Conservation (phyloP, 2,797 vertebrate genomes). For the Mallotus villosus region DNA sequence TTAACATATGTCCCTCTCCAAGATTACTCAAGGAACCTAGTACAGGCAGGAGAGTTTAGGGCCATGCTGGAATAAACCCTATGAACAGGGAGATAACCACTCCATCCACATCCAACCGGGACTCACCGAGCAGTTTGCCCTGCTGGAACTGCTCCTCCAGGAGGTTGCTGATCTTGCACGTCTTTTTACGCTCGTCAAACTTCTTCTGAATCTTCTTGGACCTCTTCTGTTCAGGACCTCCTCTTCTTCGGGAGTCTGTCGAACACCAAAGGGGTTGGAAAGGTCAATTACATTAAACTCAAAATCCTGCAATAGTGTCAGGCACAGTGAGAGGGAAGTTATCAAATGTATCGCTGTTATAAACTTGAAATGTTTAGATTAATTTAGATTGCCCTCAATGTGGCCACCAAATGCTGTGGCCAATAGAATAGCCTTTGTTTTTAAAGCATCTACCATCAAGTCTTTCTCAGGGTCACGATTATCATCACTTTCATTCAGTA, state of each 20-base stretch:
- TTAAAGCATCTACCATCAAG: constrained; percentile 3
- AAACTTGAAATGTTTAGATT: too few species aligned
- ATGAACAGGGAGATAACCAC: too few species aligned
- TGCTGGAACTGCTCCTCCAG: constrained; percentile 97
- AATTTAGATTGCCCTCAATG: too few species aligned
- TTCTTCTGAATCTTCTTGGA: constrained; percentile 98
- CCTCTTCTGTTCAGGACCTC: constrained; percentile 95
- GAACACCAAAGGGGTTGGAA: neutral
- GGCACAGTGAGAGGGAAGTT: too few species aligned
- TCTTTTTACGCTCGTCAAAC: constrained; percentile 93
- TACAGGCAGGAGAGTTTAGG: neutral
- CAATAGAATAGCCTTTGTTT: neutral
- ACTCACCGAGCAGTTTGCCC: constrained; percentile 95
- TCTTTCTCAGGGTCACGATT: constrained; percentile 81
- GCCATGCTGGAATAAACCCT: neutral
- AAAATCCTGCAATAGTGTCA: too few species aligned
- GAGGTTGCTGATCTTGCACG: constrained; percentile 88
- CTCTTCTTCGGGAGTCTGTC: constrained; percentile 95
- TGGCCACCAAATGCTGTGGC: too few species aligned
- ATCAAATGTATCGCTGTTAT: too few species aligned
- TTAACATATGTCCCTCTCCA: neutral
- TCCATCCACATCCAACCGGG: too few species aligned
- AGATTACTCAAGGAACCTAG: neutral
- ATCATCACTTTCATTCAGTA: constrained; percentile 86
- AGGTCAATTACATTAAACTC: too few species aligned